These are phyloP conservation scores for Drosophila triauraria DNA, from an alignment of 1,140 invertebrate species.

Conservation along the genomic window DNA sequence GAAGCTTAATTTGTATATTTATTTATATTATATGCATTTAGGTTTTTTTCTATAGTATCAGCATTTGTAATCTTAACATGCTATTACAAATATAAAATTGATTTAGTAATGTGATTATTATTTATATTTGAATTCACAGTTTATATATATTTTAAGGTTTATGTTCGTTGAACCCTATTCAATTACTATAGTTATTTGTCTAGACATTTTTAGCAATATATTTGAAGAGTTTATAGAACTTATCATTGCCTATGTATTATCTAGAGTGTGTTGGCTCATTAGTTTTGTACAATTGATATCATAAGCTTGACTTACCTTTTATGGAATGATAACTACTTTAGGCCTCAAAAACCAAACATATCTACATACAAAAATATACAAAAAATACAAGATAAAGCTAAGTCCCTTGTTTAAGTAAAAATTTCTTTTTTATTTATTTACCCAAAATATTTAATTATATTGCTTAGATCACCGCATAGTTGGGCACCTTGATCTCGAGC, in stretches of 20 bases:
- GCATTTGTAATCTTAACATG: not conserved
- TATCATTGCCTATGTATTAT: not conserved
- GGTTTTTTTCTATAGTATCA: no score
- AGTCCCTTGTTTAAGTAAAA: no score
- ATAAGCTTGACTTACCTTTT: not conserved
- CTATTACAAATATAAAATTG: not conserved
- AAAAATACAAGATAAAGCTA: no score
- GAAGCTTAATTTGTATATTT: not conserved
- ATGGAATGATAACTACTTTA: no score
- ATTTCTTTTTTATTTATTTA: no score
- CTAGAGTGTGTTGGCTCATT: not conserved
- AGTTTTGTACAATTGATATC: not conserved
- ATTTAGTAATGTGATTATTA: not conserved
- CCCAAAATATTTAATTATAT: not conserved
- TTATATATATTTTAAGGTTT: not conserved
- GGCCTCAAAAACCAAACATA: no score
- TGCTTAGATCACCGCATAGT: not conserved
- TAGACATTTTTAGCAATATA: not conserved
- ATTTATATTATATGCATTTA: no score
- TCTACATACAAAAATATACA: no score
- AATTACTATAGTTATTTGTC: not conserved
- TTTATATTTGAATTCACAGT: no score
- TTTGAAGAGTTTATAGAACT: not conserved
- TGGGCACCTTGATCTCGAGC: conserved; percentile 25
- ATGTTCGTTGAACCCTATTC: not conserved